phyloP scores from a whole-genome alignment of 1,140 invertebrate genomes.

The Steinernema khuongi region DNA sequence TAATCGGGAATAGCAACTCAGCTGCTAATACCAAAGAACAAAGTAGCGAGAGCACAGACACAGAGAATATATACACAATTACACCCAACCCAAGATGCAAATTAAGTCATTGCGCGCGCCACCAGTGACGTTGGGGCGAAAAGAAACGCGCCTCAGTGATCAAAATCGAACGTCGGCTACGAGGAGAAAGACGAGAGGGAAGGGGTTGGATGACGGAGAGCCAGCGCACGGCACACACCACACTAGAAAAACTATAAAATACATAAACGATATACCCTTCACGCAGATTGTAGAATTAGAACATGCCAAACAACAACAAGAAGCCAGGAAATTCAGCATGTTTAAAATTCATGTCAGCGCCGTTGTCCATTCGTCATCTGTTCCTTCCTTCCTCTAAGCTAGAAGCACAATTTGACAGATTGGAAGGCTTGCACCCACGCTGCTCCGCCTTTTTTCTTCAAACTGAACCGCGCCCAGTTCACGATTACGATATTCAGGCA shows the following conservation, averaged over 20 bases:
- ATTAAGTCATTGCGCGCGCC: background rate
- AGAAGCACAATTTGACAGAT: background rate
- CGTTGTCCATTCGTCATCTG: conserved; percentile 3
- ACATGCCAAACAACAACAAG: background rate
- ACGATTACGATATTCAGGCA: background rate
- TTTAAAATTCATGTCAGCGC: background rate
- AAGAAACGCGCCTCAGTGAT: background rate
- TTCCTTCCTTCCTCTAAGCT: background rate
- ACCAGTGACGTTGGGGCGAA: background rate
- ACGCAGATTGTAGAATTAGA: too few species aligned
- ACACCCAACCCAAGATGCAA: background rate
- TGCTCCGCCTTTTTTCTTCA: conserved; percentile 13
- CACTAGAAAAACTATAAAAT: background rate
- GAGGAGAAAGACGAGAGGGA: background rate
- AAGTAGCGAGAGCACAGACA: background rate
- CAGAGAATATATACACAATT: background rate
- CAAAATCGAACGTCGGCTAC: background rate
- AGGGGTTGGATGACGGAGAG: background rate
- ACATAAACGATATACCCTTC: background rate
- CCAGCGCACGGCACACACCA: background rate
- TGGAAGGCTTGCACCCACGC: background rate
- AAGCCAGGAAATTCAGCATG: background rate
- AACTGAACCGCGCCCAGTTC: background rate
- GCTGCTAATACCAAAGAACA: background rate
- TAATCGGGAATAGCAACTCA: background rate